Conservation (phyloP, 1,140 invertebrate genomes). For the Lepidurus packardi region DNA sequence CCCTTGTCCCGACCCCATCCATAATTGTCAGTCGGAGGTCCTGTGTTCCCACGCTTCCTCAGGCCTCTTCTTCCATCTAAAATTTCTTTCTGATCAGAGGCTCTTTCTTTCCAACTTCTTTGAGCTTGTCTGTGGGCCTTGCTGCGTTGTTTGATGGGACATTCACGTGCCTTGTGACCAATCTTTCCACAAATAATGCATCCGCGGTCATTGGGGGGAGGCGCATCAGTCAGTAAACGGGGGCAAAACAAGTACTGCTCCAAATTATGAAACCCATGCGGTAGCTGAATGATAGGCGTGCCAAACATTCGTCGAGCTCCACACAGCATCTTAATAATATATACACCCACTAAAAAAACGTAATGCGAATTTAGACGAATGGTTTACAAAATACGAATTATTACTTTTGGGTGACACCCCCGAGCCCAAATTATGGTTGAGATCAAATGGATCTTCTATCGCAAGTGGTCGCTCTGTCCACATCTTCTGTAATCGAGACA, state of each 20-base stretch:
- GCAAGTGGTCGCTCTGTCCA: conserved; percentile 54
- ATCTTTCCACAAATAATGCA: conserved; percentile 55
- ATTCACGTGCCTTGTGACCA: conserved; percentile 55
- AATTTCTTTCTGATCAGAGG: neutral
- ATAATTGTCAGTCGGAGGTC: neutral
- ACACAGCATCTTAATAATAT: conserved; percentile 18
- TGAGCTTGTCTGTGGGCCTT: neutral
- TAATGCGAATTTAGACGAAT: neutral
- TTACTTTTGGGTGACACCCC: conserved; percentile 45
- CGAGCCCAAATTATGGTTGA: conserved; percentile 54
- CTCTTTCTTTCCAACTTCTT: neutral
- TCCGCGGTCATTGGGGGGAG: conserved; percentile 52
- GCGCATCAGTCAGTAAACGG: conserved; percentile 44
- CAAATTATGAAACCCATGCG: conserved; percentile 31
- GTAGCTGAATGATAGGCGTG: conserved; percentile 23
- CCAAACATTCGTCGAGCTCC: neutral
- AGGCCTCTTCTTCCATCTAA: neutral
- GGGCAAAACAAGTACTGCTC: conserved; percentile 51
- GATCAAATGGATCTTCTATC: conserved; percentile 61
- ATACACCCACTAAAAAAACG: conserved; percentile 20
- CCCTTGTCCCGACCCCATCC: neutral
- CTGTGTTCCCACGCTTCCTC: neutral
- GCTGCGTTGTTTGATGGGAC: conserved; percentile 37
- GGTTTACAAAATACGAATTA: neutral
- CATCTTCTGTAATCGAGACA: conserved; percentile 53